Percentiles rank a stretch among this genome's conserved stretches.
phyloP scores from a whole-genome alignment of 2,113 vertebrate species.

The Aramus guarauna region DNA sequence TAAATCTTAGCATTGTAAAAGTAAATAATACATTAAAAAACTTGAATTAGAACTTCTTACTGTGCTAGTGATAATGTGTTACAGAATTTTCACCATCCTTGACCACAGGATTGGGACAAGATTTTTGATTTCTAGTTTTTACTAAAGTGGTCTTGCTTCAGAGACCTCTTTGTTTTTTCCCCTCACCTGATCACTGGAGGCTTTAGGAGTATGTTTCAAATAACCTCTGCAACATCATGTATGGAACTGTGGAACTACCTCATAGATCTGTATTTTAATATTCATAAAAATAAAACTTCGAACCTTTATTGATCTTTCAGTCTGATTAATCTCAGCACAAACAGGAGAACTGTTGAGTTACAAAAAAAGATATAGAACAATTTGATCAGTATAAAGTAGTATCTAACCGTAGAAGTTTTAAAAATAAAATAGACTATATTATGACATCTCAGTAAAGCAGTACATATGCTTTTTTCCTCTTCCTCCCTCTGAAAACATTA shows the following conservation, averaged over 20 bases:
- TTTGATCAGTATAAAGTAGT: neutral
- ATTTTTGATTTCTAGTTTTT: neutral
- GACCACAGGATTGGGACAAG: neutral
- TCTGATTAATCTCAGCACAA: neutral
- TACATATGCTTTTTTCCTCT: neutral
- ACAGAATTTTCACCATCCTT: neutral
- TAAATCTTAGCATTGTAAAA: neutral
- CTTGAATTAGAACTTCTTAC: neutral
- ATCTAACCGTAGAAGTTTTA: neutral
- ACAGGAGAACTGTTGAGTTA: neutral
- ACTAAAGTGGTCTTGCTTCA: neutral
- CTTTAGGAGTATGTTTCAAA: neutral
- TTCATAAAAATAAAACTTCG: neutral
- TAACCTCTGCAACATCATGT: neutral
- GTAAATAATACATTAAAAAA: neutral
- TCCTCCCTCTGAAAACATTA: neutral
- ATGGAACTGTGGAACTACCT: neutral
- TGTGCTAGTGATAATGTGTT: neutral
- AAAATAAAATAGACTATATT: neutral
- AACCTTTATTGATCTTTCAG: neutral
- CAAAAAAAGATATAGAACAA: neutral
- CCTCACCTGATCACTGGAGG: neutral
- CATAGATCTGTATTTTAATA: neutral
- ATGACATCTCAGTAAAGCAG: neutral
- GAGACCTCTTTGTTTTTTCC: neutral